These are phyloP conservation scores for Montipora sp. DNA, from an alignment of 64 coral and sea anemone species.

Conservation along the genomic window DNA sequence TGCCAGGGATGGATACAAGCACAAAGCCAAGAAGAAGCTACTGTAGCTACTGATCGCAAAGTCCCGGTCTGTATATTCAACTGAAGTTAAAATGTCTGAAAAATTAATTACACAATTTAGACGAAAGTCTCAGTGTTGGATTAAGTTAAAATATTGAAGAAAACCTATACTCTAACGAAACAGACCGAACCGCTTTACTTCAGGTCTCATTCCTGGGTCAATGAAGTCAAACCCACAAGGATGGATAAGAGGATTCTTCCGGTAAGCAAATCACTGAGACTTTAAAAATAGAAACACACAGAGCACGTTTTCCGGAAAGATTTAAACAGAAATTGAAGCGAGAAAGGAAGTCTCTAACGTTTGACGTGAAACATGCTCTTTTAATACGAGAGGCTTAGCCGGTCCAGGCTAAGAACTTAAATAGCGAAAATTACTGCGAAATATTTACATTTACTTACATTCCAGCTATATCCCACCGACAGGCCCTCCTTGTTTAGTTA, in stretches of 20 bases:
- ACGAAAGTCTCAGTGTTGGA: not conserved
- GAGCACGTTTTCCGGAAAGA: not conserved
- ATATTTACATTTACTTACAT: not conserved
- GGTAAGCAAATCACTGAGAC: not conserved
- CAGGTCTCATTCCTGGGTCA: too few species aligned
- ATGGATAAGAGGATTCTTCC: not conserved
- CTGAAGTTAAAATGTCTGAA: too few species aligned
- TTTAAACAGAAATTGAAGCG: not conserved
- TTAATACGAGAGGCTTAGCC: too few species aligned
- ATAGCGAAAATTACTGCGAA: constrained; percentile 1
- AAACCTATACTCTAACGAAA: not conserved
- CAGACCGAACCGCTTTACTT: not conserved
- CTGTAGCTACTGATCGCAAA: too few species aligned
- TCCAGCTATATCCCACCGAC: not conserved
- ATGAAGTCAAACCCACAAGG: too few species aligned
- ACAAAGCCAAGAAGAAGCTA: not conserved
- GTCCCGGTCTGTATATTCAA: too few species aligned
- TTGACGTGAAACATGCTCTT: not conserved
- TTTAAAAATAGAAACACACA: not conserved
- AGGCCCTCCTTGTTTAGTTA: not conserved
- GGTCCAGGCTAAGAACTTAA: too few species aligned
- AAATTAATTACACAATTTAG: too few species aligned
- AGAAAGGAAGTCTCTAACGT: not conserved
- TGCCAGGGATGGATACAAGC: not conserved
- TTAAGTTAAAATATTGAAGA: not conserved